Evolutionary conservation across 1,140 invertebrate species (phyloP).

Genomic region (Trypoxylus dichotomus): DNA sequence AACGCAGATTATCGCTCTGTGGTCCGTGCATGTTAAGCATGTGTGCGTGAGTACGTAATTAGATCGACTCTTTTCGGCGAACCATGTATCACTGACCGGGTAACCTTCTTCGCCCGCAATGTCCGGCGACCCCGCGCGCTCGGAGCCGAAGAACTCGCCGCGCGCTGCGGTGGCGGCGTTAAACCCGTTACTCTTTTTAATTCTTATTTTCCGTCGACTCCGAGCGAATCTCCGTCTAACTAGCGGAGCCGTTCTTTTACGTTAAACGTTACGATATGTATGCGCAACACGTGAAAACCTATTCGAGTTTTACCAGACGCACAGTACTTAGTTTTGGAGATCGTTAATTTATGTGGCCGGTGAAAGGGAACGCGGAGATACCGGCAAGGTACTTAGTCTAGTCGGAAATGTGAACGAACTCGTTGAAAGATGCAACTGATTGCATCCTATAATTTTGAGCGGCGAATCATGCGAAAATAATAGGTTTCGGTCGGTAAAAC

Average conservation of each 20-base stretch:
- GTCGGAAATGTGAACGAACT: too few relatives aligned
- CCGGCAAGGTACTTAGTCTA: neutral
- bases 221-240: neutral
- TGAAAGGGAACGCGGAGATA: neutral
- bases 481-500: too few relatives aligned
- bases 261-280: neutral
- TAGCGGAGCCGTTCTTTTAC: neutral
- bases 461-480: too few relatives aligned
- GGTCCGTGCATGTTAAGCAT: neutral
- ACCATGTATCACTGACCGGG: conserved; percentile 30
- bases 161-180: neutral
- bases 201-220: neutral
- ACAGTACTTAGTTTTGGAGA: too few relatives aligned
- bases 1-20: neutral
- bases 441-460: too few relatives aligned
- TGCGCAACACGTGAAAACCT: neutral
- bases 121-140: neutral
- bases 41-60: conserved; percentile 26
- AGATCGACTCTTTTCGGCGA: conserved; percentile 26
- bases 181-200: conserved; percentile 2
- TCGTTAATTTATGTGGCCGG: too few relatives aligned
- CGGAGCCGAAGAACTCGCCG: neutral
- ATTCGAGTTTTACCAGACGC: neutral
- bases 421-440: too few relatives aligned
- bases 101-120: conserved; percentile 31